These are phyloP conservation scores for Lamprotornis superbus DNA, from an alignment of 2,113 vertebrate species.

Conservation along the genomic window DNA sequence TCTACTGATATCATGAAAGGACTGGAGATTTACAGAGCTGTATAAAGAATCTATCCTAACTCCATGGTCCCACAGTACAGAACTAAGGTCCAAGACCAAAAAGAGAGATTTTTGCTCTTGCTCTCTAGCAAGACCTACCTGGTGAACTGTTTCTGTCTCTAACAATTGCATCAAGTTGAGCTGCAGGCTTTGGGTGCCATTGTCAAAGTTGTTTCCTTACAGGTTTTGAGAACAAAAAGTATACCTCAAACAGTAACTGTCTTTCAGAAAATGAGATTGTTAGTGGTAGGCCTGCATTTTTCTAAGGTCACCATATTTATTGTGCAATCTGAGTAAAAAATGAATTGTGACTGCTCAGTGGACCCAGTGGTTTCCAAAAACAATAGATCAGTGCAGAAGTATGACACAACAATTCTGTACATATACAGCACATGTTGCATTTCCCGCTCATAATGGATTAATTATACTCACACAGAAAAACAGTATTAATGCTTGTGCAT, in stretches of 20 bases:
- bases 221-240: not conserved
- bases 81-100: not conserved
- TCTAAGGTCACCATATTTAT: not conserved
- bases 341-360: not conserved
- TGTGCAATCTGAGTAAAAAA: constrained; percentile 7
- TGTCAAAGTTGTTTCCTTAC: not conserved
- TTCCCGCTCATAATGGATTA: not conserved
- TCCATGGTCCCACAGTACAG: not conserved
- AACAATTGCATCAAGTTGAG: not conserved
- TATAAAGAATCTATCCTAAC: not conserved
- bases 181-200: not conserved
- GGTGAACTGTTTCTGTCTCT: not conserved
- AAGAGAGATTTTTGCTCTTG: not conserved
- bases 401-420: not conserved
- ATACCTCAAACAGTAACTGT: not conserved
- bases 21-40: not conserved
- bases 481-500: not conserved
- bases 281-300: not conserved
- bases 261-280: not conserved
- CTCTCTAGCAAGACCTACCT: not conserved
- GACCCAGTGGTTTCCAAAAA: constrained; percentile 24
- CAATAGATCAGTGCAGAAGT: constrained; percentile 34
- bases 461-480: not conserved
- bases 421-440: not conserved
- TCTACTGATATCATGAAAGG: not conserved